Evolutionary conservation across 2,113 vertebrate species (phyloP).

Genomic region (Corythornis madagascariensis): DNA sequence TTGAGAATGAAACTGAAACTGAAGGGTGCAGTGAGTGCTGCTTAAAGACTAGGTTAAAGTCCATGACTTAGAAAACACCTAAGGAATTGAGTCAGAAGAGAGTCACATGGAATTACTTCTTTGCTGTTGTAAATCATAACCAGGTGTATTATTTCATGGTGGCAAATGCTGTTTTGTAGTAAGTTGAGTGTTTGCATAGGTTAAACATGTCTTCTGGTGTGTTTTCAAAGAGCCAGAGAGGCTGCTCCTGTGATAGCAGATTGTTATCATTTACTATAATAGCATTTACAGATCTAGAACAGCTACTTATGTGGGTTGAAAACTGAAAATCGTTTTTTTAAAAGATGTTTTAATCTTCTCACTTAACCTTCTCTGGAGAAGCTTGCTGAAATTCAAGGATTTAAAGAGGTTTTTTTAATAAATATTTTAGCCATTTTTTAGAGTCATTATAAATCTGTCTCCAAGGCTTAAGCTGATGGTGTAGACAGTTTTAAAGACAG

Average conservation of each 20-base stretch:
- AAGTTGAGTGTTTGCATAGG: neutral
- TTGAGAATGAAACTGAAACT: neutral
- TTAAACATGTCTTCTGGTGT: slow-evolving; percentile 6
- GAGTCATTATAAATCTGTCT: slow-evolving; percentile 13
- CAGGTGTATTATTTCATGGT: slow-evolving; percentile 39
- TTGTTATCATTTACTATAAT: slow-evolving; percentile 47
- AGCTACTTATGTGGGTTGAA: slow-evolving; percentile 48
- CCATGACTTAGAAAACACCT: neutral
- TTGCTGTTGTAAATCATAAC: slow-evolving; percentile 27
- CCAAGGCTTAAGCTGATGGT: neutral
- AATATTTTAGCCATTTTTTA: slow-evolving; percentile 15
- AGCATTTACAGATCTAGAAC: slow-evolving; percentile 12
- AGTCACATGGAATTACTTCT: neutral
- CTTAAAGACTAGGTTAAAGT: neutral
- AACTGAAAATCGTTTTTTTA: slow-evolving; percentile 33
- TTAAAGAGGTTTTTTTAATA: neutral
- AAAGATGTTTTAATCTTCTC: slow-evolving; percentile 42
- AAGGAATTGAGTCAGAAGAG: neutral
- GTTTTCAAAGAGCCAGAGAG: neutral
- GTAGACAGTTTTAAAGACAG: neutral
- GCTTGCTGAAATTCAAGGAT: neutral
- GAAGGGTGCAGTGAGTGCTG: neutral
- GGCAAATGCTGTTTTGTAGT: neutral
- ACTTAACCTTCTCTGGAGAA: slow-evolving; percentile 6
- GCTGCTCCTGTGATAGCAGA: neutral